A percentile compares a stretch with the other conserved stretches of the same genome.
Conservation (phyloP, 2,888 invertebrate genomes). For the Drosophila anomelani region DNA sequence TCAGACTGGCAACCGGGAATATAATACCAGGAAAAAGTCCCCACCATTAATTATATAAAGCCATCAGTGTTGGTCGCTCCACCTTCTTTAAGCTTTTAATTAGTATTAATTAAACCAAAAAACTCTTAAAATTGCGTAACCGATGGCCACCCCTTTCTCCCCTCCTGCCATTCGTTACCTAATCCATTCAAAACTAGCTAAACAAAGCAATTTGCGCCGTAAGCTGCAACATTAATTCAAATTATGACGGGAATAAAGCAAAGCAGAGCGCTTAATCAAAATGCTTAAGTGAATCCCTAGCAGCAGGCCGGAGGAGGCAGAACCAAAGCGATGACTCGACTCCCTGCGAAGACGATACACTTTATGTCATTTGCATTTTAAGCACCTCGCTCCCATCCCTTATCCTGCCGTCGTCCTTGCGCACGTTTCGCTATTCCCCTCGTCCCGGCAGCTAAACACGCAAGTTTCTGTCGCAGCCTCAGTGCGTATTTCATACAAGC, state of each 20-base stretch:
- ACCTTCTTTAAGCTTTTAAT: neutral
- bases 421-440: constrained; percentile 3
- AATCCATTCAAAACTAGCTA: constrained; percentile 39
- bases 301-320: constrained; percentile 4
- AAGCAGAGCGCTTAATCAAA: constrained; percentile 44
- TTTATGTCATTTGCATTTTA: constrained; percentile 47
- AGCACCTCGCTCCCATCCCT: constrained; percentile 6
- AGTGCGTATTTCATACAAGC: constrained; percentile 49
- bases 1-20: neutral
- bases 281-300: constrained; percentile 39
- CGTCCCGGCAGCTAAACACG: constrained; percentile 5
- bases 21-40: too few relatives aligned
- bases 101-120: constrained; percentile 4
- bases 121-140: neutral
- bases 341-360: constrained; percentile 33
- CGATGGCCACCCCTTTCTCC: constrained; percentile 6
- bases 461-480: constrained; percentile 21
- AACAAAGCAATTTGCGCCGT: constrained; percentile 39
- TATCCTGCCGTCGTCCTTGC: neutral
- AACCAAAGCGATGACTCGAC: constrained; percentile 18
- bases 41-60: neutral
- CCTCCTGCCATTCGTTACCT: constrained; percentile 1
- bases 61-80: neutral
- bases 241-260: constrained; percentile 43
- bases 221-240: constrained; percentile 38